phyloP scores from a whole-genome alignment of 2,797 vertebrate species.

The Neosilurus mollespiculum region DNA sequence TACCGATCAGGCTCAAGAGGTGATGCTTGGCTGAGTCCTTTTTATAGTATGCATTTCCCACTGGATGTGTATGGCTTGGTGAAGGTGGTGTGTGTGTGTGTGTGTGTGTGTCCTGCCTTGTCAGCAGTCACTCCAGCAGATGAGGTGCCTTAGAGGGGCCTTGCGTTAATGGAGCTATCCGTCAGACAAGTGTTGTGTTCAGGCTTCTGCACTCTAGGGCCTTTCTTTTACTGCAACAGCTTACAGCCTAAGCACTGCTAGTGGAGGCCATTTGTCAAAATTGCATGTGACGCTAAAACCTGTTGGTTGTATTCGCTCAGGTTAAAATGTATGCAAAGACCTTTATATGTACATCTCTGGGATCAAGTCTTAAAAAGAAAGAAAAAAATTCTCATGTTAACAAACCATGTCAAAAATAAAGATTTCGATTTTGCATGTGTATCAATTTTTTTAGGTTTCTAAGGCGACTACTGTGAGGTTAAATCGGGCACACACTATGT shows the following conservation, averaged over 20 bases:
- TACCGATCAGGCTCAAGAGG: conserved; percentile 89
- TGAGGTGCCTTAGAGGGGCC: conserved; percentile 80
- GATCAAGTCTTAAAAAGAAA: too few species aligned
- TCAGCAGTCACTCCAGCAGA: conserved; percentile 84
- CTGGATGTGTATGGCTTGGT: conserved; percentile 70
- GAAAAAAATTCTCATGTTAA: not conserved
- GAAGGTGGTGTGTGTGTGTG: conserved; percentile 59
- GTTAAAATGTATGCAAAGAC: not conserved
- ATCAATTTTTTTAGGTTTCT: not conserved
- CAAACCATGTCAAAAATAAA: not conserved
- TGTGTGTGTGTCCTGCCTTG: conserved; percentile 77
- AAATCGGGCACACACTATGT: too few species aligned
- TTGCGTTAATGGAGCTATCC: conserved; percentile 89
- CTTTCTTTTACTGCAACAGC: conserved; percentile 73
- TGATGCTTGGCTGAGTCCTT: conserved; percentile 97
- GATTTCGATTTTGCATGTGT: not conserved
- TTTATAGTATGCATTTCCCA: conserved; percentile 76
- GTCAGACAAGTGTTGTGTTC: conserved; percentile 79
- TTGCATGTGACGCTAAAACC: conserved; percentile 67
- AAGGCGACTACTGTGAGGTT: too few species aligned
- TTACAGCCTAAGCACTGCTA: conserved; percentile 70
- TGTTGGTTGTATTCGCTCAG: conserved; percentile 39
- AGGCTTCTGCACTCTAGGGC: conserved; percentile 72
- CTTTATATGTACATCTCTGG: not conserved
- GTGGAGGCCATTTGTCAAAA: conserved; percentile 75